A percentile compares a stretch with the other conserved stretches of the same genome.
Conservation (phyloP, 2,113 vertebrate genomes). For the Eleginops maclovinus region DNA sequence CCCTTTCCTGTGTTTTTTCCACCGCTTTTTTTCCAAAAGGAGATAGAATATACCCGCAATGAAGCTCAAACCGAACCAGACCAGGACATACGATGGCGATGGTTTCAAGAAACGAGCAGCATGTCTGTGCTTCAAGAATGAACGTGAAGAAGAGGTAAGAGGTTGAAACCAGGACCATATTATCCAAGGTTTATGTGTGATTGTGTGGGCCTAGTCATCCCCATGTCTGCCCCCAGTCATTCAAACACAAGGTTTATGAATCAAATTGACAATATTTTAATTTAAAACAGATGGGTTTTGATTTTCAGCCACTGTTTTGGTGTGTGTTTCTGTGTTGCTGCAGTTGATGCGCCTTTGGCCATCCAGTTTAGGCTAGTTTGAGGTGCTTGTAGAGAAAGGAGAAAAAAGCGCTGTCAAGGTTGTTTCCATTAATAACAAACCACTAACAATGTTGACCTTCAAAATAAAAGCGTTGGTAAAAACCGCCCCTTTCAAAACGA, state of each 20-base stretch:
- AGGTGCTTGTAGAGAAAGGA: conserved; percentile 53
- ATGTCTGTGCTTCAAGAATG: conserved; percentile 96
- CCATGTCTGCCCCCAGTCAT: conserved; percentile 39
- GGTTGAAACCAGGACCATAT: not conserved
- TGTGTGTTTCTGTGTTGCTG: conserved; percentile 20
- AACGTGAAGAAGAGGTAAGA: conserved; percentile 94
- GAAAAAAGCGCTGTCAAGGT: conserved; percentile 24
- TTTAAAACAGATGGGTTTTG: not conserved
- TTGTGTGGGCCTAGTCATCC: conserved; percentile 60
- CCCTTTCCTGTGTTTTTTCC: conserved; percentile 24
- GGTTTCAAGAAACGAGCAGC: conserved; percentile 97
- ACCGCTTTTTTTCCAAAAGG: conserved; percentile 37
- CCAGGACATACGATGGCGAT: conserved; percentile 96
- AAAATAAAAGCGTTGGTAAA: conserved; percentile 35
- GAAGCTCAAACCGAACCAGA: conserved; percentile 99
- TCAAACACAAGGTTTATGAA: conserved; percentile 19
- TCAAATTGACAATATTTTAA: not conserved
- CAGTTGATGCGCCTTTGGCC: conserved; percentile 61
- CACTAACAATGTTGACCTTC: not conserved
- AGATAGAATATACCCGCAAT: conserved; percentile 78
- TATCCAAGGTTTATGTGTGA: conserved; percentile 20
- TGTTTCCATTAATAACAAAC: not conserved
- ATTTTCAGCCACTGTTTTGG: conserved; percentile 11
- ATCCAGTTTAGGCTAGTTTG: conserved; percentile 84
- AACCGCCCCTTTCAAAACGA: accelerated